Conservation (phyloP, 2,797 vertebrate genomes). For the Diglossa cyanea region DNA sequence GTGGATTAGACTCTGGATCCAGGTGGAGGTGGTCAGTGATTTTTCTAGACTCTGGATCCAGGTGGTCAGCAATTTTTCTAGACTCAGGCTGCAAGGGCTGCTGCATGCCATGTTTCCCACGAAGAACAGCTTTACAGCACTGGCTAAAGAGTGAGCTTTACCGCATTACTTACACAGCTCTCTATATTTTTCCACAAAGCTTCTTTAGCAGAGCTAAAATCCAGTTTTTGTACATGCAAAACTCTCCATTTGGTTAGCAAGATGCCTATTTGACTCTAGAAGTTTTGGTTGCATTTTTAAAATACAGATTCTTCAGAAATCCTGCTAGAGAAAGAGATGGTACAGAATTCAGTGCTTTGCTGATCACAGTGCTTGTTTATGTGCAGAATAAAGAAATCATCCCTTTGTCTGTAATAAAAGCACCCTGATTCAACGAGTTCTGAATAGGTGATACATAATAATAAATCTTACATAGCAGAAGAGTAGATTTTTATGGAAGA, state of each 20-base stretch:
- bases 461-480: slow-evolving; percentile 24
- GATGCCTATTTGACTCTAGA: neutral
- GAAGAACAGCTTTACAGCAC: neutral
- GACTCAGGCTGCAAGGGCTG: neutral
- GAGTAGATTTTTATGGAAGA: slow-evolving; percentile 38
- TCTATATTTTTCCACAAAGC: neutral
- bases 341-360: neutral
- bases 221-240: neutral
- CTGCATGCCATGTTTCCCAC: neutral
- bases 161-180: rapidly evolving
- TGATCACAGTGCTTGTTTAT: slow-evolving; percentile 16
- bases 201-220: neutral
- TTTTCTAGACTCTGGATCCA: neutral
- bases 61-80: neutral
- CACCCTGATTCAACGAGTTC: neutral
- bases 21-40: neutral
- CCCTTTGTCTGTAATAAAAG: slow-evolving; percentile 52
- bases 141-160: neutral
- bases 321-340: neutral
- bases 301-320: neutral
- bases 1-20: neutral
- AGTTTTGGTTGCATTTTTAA: neutral
- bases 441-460: slow-evolving; percentile 34
- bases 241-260: neutral
- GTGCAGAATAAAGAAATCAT: slow-evolving; percentile 16